phyloP scores from a whole-genome alignment of 2,113 vertebrate genomes.

The Otus sunia region DNA sequence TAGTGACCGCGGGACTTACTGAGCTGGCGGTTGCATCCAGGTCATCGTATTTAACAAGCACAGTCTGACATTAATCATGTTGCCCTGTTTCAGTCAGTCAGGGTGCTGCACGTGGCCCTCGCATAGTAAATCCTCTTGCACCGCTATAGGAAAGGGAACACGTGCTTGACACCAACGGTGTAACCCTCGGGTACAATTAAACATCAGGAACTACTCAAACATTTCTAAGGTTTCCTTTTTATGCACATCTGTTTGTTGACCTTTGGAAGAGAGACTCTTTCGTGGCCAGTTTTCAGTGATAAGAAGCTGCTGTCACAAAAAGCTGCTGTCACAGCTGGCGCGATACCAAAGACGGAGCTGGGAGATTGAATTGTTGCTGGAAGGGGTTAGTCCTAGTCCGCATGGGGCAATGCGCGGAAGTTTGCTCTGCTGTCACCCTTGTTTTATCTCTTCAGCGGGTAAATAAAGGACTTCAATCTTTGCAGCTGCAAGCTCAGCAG shows the following conservation, averaged over 20 bases:
- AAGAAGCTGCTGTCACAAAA: conserved; percentile 7
- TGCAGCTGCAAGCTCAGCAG: conserved; percentile 38
- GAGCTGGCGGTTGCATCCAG: not conserved
- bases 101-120: not conserved
- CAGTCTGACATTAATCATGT: not conserved
- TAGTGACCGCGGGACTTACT: fast-evolving
- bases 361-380: not conserved
- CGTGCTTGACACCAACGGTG: not conserved
- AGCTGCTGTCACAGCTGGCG: not conserved
- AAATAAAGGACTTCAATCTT: conserved; percentile 19
- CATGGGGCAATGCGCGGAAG: not conserved
- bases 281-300: not conserved
- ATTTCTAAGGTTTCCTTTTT: conserved; percentile 24
- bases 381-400: not conserved
- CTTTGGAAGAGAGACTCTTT: not conserved
- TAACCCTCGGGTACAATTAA: not conserved
- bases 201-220: conserved; percentile 46
- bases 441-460: not conserved
- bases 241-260: conserved; percentile 51
- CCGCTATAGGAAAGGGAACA: not conserved
- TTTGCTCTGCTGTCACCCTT: not conserved
- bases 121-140: not conserved
- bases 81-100: not conserved
- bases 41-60: not conserved
- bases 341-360: not conserved